These are phyloP conservation scores for Rhinolophus sinicus DNA, from an alignment of 2,113 vertebrate species.

Conservation along the genomic window DNA sequence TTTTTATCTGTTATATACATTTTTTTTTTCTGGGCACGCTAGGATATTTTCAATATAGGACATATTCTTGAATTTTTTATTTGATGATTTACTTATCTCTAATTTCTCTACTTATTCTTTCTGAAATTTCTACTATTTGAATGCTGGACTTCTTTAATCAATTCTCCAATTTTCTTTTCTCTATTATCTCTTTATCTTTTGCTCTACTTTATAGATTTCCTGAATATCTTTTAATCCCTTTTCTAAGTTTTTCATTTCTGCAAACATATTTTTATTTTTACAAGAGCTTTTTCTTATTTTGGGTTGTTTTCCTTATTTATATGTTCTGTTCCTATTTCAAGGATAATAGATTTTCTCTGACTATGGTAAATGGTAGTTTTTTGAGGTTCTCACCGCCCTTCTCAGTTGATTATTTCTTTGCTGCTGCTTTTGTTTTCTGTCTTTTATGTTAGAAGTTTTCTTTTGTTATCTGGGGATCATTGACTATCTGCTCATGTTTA, in stretches of 20 bases:
- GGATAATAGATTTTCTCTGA: neutral
- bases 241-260: neutral
- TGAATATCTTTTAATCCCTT: neutral
- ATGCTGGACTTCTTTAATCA: neutral
- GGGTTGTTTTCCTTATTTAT: neutral
- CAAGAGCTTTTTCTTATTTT: neutral
- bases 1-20: neutral
- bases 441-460: neutral
- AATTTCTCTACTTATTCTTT: neutral
- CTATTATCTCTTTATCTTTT: neutral
- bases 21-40: neutral
- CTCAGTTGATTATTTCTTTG: neutral
- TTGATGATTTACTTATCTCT: neutral
- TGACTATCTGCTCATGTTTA: neutral
- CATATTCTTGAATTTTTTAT: neutral
- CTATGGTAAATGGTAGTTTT: neutral
- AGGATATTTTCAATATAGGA: neutral
- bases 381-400: neutral
- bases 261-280: constrained; percentile 13
- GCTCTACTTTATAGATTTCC: neutral
- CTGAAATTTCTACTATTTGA: neutral
- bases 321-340: neutral
- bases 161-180: neutral
- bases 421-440: neutral
- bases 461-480: neutral